Base-by-base conservation (phyloP, 35 echinoderm and acorn worm species). In the Eucidaris tribuloides region DNA sequence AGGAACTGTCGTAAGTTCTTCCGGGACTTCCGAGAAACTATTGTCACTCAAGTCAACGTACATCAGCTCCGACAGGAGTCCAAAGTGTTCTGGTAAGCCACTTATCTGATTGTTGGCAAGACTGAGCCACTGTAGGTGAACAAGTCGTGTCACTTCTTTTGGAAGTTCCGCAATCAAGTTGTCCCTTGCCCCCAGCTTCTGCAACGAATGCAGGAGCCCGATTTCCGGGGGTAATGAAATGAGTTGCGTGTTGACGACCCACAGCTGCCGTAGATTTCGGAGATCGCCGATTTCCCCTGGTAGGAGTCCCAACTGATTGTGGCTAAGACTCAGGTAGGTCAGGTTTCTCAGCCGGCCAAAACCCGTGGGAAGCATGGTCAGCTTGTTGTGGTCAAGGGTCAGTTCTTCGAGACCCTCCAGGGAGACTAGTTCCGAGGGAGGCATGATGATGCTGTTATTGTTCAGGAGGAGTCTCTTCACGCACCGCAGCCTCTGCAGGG, bases 201-300 rank as follows among this genome's bases (percentile, higher is more conserved):
- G 39, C 17, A 99, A 42, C 19, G 42, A 66, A 36, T 39, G 80
- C 45, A 99, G 60, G 9, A 93, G 54, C 34, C 96, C 96, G 41
- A 99, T 90, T 41, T 93, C 80, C 19, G 86, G 45, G 24, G 96
- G 96, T 5, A 99, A 48, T 30, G 82, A 60, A 29, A 79, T 70
- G 25, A 99, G 65, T 62, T 92, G 61, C 5, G 62, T 85, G 42
- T 71, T 78, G 31, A 90, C 84, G 6, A 99, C 46, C 96, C 96
- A 99, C 2, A 99, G 63, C 62, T 99, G 86, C 35, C 45, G 39
- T 14, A 99, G 49, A 55, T 84, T 99, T 5, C 49, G 86, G 23
- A 99, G 71, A 64, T 99, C 90, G 3, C 96, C 96, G 42, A 99
- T 99, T 55, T 99, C 96, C 27, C 54, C 58, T 15, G 96, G 96